Base-by-base conservation (phyloP, 2,113 vertebrate species). In the Pygoscelis adeliae region DNA sequence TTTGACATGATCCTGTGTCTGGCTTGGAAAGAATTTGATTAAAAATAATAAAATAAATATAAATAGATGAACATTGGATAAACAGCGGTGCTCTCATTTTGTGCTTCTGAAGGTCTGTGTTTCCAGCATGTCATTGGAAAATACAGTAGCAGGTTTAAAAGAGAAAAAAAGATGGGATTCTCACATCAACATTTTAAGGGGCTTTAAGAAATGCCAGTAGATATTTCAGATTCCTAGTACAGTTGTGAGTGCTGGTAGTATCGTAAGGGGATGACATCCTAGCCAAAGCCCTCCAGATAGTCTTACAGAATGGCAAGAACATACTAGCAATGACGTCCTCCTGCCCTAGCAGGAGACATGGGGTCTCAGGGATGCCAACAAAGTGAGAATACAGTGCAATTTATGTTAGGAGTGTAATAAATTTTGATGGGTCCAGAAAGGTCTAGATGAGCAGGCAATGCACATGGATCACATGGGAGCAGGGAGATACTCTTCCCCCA, bases 191-290 rank as follows among this genome's bases (percentile, higher is more conserved):
- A 32, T 71, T 93, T 91, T 50, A 65, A 87, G 23, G 12, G 20
- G 8, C 67, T 91, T 79, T 32, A 72, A 65, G 53, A 91, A 69
- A 65, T 46, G 12, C 26, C 47, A 81, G 69, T 26, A 56, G 29
- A 4, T 52, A 49, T 56, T 90, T 74, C 74, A 52, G 44, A 16
- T 77, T 67, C 3, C 1, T 36, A 58, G n/a, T 34, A 63, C 29
- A 81, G 59, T 56, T 70, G 22, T 38, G 50, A 83, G 30, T 19
- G 53, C 53, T 50, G 38, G 13, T 13, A 61, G 34, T 17, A 47
- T 11, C 0, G 0, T 25, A 34, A 65, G 23, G 69, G 11, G 13
- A 11, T 42, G 22, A 32, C 47, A 53, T 27, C 40, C 20, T 25
- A 67, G n/a, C 42, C 67, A 76, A 71, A 91, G 36, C 26, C n/a